These are phyloP conservation scores for Calephelis perditalis DNA, from an alignment of 2,888 invertebrate genomes.

Conservation along the genomic window DNA sequence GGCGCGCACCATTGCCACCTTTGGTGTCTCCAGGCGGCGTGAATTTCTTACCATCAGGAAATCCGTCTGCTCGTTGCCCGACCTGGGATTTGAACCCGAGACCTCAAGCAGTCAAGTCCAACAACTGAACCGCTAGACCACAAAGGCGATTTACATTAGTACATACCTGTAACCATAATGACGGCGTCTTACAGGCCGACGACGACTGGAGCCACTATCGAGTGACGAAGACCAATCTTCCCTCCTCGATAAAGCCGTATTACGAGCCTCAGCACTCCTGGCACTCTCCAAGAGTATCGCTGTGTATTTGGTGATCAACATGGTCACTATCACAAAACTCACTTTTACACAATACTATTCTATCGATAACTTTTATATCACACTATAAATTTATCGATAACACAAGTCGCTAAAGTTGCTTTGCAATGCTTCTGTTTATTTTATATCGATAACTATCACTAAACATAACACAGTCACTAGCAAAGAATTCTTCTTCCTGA, in stretches of 20 bases:
- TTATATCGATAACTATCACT: too few relatives aligned
- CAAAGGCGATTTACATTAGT: background rate
- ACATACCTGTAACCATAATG: conserved; percentile 57
- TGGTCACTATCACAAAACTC: conserved; percentile 38
- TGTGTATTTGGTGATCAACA: conserved; percentile 86
- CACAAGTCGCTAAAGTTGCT: too few relatives aligned
- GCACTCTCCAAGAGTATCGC: conserved; percentile 82
- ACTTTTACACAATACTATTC: conserved; percentile 20
- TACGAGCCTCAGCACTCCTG: conserved; percentile 65
- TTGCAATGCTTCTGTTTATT: too few relatives aligned
- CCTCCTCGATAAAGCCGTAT: conserved; percentile 40
- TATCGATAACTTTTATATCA: background rate
- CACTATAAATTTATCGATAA: conserved; percentile 15
- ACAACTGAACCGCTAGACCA: too few relatives aligned
- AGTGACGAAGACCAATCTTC: conserved; percentile 52
- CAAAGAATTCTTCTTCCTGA: too few relatives aligned
- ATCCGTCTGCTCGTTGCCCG: too few relatives aligned
- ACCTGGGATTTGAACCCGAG: too few relatives aligned
- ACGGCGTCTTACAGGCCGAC: conserved; percentile 49
- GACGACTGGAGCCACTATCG: conserved; percentile 47
- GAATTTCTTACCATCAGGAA: too few relatives aligned
- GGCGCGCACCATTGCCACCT: too few relatives aligned
- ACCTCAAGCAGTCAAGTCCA: too few relatives aligned
- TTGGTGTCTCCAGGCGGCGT: too few relatives aligned
- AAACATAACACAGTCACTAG: too few relatives aligned